phyloP scores from a whole-genome alignment of 2,113 vertebrate genomes.

The Siphamia tubifer region DNA sequence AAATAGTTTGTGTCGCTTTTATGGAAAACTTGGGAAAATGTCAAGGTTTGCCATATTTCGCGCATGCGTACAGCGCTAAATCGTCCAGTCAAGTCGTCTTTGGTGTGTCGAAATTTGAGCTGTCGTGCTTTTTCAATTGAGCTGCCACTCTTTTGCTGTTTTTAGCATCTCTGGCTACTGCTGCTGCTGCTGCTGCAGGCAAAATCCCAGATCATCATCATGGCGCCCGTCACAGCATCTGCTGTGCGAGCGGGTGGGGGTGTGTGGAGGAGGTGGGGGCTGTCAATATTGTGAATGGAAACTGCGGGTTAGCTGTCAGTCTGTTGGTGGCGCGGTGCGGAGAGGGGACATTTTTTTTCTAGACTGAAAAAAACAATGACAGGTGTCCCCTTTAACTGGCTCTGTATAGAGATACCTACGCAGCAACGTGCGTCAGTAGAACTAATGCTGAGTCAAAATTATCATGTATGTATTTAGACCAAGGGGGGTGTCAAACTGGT shows the following conservation, averaged over 20 bases:
- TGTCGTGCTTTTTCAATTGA: background rate
- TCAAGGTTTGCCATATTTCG: background rate
- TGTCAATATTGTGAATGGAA: constrained; percentile 75
- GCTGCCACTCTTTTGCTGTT: fast-evolving
- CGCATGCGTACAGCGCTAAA: constrained; percentile 17
- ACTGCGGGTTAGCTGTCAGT: constrained; percentile 58
- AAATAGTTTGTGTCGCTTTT: fast-evolving
- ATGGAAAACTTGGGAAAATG: background rate
- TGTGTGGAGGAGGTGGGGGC: constrained; percentile 5
- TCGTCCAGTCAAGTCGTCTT: constrained; percentile 38
- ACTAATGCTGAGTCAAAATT: background rate
- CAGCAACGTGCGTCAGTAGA: background rate
- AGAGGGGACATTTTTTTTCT: constrained; percentile 5
- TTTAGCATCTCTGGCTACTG: constrained; percentile 45
- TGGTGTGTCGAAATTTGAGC: background rate
- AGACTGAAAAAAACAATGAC: background rate
- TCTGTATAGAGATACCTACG: background rate
- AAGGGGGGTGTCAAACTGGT: no score
- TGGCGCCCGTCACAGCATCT: constrained; percentile 77
- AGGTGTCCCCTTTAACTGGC: constrained; percentile 44
- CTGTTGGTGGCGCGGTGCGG: constrained; percentile 33
- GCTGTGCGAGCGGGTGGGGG: constrained; percentile 56
- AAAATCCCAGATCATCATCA: constrained; percentile 80
- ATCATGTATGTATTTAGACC: no score
- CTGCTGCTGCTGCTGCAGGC: constrained; percentile 79